phyloP scores from a whole-genome alignment of 2,888 invertebrate genomes.

The Cheilosia variabilis region DNA sequence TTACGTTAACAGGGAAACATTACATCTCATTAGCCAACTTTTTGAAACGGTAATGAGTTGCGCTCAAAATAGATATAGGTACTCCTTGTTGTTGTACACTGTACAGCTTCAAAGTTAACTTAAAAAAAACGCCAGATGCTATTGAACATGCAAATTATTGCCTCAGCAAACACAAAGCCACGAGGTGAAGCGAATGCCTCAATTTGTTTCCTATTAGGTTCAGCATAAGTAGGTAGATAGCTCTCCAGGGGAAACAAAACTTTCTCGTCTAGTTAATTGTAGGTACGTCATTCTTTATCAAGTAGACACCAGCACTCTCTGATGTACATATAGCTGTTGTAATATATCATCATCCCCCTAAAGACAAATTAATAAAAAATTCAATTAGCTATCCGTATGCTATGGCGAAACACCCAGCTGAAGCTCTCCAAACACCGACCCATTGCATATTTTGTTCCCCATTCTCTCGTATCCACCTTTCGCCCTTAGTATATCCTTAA shows the following conservation, averaged over 20 bases:
- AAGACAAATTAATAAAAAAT: constrained; percentile 66
- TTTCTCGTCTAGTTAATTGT: neutral
- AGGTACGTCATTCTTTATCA: neutral
- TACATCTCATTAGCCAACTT: too few relatives aligned
- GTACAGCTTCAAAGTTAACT: too few relatives aligned
- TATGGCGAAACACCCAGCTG: constrained; percentile 28
- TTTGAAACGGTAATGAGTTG: too few relatives aligned
- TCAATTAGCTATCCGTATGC: constrained; percentile 62
- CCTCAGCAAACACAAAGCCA: too few relatives aligned
- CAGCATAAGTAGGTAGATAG: neutral
- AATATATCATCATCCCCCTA: constrained; percentile 30
- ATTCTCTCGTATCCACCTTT: constrained; percentile 6
- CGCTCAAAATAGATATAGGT: too few relatives aligned
- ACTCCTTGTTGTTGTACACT: too few relatives aligned
- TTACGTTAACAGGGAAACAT: too few relatives aligned
- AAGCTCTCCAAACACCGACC: neutral
- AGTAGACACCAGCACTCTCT: constrained; percentile 1
- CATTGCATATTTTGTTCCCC: too few relatives aligned
- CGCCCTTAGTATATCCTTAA: constrained; percentile 32
- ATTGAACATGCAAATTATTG: too few relatives aligned
- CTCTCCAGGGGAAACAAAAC: neutral
- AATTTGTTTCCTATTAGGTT: neutral
- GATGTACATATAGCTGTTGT: constrained; percentile 5
- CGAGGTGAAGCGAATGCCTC: neutral
- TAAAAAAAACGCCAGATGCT: neutral